Evolutionary conservation across 2,888 invertebrate genomes (phyloP), one percentile per base, ranked within the genome.

Genomic region (Agriopis marginaria): DNA sequence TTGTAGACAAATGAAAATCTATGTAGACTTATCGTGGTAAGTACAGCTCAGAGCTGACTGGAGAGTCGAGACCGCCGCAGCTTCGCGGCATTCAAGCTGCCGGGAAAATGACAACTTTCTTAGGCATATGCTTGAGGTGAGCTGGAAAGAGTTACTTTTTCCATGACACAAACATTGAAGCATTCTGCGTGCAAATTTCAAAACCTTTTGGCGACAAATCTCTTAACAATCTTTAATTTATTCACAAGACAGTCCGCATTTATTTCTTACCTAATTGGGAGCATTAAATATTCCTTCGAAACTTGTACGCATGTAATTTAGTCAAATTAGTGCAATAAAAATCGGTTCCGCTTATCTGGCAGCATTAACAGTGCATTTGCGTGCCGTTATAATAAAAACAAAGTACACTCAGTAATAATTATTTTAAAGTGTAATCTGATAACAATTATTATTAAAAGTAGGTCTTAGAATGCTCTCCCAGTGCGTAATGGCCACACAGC

Each of bases 381-480:
- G 68, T 74, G 63, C 80, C 77, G 79, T 84, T 82, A 79, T 79
- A 75, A 65, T 66, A 72, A 72, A 77, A 77, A 75, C 72, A 77
- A 80, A 77, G 72, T 77, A 77, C 74, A 78, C 73, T 71, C 73
- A 74, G 74, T 70, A 71, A 73, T 81, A 77, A 80, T 82, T 78
- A 83, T 74, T 79, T 75, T 72, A 79, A 84, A 80, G 74, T 74
- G 75, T 75, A 73, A 75, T 76, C 79, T 75, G 74, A 77, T 81
- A 79, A 76, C 71, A 45, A 68, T 55, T 77, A 73, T 78, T 73
- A 73, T 78, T 73, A 79, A 78, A 74, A 75, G 76, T 77, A 73
- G 74, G 71, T 60, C 71, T 67, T 59, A 72, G 72, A 71, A 70
- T 68, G 67, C 63, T 70, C 71, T 68, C 54, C 32, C 62, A 47